A percentile compares a stretch with the other conserved stretches of the same genome.
These are phyloP conservation scores for Carterocephalus palaemon DNA, from an alignment of 2,888 invertebrate genomes.

Conservation along the genomic window DNA sequence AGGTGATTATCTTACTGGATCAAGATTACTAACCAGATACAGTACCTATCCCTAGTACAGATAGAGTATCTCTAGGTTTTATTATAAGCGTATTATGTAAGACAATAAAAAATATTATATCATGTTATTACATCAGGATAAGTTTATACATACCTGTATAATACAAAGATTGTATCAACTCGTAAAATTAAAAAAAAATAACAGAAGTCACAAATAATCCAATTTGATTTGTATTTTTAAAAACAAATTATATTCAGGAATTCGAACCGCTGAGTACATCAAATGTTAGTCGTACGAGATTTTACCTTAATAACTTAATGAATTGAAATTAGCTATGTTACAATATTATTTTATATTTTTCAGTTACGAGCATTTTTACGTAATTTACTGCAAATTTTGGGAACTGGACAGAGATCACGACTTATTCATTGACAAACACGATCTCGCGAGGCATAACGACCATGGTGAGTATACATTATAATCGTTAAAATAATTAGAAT, in stretches of 20 bases:
- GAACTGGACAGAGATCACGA: conserved; percentile 99
- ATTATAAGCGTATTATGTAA: no score
- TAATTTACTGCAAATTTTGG: conserved; percentile 99
- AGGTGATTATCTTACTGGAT: conserved; percentile 46
- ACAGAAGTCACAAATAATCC: no score
- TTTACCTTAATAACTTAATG: no score
- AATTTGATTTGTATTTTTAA: no score
- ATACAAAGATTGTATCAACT: neutral
- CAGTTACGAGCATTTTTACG: conserved; percentile 99
- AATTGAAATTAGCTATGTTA: neutral
- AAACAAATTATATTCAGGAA: no score
- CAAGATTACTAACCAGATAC: neutral
- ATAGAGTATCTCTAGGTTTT: no score
- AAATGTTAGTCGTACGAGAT: no score
- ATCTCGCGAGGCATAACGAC: conserved; percentile 96
- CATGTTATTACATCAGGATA: neutral
- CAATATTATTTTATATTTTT: no score
- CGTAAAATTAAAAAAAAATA: neutral
- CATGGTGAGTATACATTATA: conserved; percentile 83
- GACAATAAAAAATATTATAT: no score
- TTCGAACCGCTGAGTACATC: no score
- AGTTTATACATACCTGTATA: neutral
- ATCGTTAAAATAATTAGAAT: no score
- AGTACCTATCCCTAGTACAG: neutral
- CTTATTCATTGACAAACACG: conserved; percentile 95